Conservation (phyloP, 1,140 invertebrate species). For the Alviniconcha marisindica region DNA sequence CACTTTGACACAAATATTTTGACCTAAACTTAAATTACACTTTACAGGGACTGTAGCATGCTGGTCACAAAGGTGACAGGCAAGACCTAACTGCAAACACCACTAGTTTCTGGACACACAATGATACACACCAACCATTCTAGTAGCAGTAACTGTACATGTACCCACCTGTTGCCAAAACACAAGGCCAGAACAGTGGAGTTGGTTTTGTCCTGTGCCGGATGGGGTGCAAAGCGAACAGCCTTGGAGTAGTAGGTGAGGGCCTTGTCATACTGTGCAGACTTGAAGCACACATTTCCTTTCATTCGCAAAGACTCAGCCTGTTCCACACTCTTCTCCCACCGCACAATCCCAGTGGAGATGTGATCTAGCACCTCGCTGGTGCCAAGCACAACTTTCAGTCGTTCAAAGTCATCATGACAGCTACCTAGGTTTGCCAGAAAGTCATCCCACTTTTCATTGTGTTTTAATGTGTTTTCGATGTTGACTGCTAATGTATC, state of each 20-base stretch:
- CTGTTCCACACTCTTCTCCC: conserved; percentile 81
- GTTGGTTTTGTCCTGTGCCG: conserved; percentile 30
- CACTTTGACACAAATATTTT: too few relatives aligned
- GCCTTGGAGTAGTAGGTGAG: conserved; percentile 85
- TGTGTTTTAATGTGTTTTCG: conserved; percentile 25
- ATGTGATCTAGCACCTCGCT: conserved; percentile 61
- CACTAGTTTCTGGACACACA: too few relatives aligned
- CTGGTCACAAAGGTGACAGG: too few relatives aligned
- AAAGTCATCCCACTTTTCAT: conserved; percentile 42
- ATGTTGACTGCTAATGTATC: conserved; percentile 2
- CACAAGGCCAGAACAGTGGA: conserved; percentile 80
- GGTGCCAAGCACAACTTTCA: conserved; percentile 62
- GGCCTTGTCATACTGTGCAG: conserved; percentile 85
- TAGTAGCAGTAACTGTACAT: too few relatives aligned
- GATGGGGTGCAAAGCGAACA: conserved; percentile 69
- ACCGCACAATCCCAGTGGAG: conserved; percentile 52
- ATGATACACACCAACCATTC: too few relatives aligned
- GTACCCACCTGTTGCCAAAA: conserved; percentile 82
- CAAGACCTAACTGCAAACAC: too few relatives aligned
- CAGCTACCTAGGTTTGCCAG: conserved; percentile 50
- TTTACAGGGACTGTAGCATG: too few relatives aligned
- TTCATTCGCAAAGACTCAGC: conserved; percentile 83
- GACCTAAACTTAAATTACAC: too few relatives aligned
- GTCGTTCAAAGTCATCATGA: conserved; percentile 65
- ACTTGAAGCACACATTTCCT: conserved; percentile 88